Conservation (phyloP, 1,140 invertebrate genomes). For the Hylaeus anthracinus region DNA sequence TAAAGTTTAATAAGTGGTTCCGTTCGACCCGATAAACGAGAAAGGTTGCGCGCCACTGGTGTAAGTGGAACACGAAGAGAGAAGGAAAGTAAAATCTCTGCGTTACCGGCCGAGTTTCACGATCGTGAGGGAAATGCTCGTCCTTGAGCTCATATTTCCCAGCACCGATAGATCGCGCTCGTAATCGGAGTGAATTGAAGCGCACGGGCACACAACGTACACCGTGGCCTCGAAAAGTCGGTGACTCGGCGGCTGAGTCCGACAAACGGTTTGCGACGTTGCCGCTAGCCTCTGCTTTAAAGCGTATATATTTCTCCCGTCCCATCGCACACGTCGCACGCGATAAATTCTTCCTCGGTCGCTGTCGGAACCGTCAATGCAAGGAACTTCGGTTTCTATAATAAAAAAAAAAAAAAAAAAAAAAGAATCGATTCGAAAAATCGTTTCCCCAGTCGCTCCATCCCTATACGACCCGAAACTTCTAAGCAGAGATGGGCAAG, state of each 20-base stretch:
- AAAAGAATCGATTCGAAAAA: too few species aligned
- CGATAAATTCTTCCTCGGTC: constrained; percentile 56
- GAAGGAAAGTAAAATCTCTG: constrained; percentile 60
- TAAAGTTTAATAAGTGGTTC: too few species aligned
- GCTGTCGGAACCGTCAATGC: constrained; percentile 24
- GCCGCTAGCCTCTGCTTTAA: constrained; percentile 64
- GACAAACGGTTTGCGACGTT: constrained; percentile 73
- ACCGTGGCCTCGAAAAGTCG: constrained; percentile 80
- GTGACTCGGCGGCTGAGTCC: constrained; percentile 75
- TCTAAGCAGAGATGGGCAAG: too few species aligned
- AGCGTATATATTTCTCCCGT: constrained; percentile 53
- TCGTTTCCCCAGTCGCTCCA: too few species aligned
- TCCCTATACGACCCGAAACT: too few species aligned
- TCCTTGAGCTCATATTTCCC: constrained; percentile 79
- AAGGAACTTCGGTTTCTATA: too few species aligned
- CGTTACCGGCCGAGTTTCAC: constrained; percentile 73
- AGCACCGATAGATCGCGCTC: constrained; percentile 79
- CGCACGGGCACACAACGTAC: constrained; percentile 37
- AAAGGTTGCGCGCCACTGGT: too few species aligned
- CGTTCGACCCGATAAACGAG: too few species aligned
- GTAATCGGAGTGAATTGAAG: constrained; percentile 66
- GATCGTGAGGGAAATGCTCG: constrained; percentile 64
- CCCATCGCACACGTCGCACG: constrained; percentile 46
- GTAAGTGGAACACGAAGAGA: constrained; percentile 22
- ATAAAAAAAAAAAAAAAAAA: too few species aligned